Percentiles rank a stretch among this genome's conserved stretches.
Conservation (phyloP, 2,888 invertebrate genomes). For the Magallana nippona region DNA sequence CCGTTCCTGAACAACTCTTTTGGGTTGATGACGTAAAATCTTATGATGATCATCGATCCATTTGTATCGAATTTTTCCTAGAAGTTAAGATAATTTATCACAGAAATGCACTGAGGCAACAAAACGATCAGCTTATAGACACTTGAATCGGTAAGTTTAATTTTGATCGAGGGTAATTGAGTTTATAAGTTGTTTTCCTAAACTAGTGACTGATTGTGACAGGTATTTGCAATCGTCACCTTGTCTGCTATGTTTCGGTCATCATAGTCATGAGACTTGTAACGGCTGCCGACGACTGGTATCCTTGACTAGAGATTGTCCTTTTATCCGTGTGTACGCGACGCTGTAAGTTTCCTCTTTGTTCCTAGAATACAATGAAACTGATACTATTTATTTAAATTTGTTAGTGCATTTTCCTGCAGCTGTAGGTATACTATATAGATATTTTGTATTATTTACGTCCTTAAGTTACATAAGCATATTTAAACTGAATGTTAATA, state of each 20-base stretch:
- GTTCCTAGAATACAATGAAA: background rate
- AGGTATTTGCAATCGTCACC: no score
- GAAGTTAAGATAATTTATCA: constrained; percentile 16
- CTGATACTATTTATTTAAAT: no score
- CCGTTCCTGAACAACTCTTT: constrained; percentile 32
- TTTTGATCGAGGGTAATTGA: background rate
- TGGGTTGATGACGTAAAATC: constrained; percentile 42
- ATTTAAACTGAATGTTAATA: no score
- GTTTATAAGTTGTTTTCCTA: no score
- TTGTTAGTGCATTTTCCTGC: no score
- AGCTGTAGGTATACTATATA: no score
- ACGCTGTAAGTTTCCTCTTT: background rate
- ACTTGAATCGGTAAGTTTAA: background rate
- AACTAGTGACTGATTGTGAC: no score
- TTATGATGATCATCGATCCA: constrained; percentile 37
- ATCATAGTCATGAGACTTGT: background rate
- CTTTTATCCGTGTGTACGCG: background rate
- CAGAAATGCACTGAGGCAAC: background rate
- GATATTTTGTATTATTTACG: no score
- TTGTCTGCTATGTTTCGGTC: no score
- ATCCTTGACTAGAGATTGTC: constrained; percentile 3
- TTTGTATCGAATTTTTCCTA: background rate
- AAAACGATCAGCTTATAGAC: background rate
- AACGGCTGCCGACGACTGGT: background rate
- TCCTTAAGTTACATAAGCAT: no score